These are phyloP conservation scores for Gambelia wislizenii DNA, from an alignment of 2,797 vertebrate species.

Conservation along the genomic window DNA sequence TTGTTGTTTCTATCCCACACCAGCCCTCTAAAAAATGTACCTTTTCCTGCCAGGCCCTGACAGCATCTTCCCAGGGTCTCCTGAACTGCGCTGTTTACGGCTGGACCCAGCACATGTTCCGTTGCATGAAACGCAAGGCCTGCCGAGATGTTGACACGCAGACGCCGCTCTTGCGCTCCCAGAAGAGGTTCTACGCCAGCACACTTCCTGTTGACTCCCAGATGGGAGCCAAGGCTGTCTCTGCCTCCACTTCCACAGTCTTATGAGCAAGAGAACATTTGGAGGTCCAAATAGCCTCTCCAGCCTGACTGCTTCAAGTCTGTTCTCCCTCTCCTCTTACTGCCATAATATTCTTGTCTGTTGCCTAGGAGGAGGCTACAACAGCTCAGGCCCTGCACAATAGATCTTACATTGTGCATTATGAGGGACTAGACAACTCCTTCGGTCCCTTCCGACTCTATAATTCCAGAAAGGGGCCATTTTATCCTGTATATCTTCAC, in stretches of 20 bases:
- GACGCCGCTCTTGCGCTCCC: constrained; percentile 89
- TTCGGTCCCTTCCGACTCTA: background rate
- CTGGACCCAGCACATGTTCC: constrained; percentile 84
- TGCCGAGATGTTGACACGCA: constrained; percentile 86
- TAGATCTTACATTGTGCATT: too few species aligned
- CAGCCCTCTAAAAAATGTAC: too few species aligned
- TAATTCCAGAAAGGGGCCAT: background rate
- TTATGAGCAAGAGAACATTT: constrained; percentile 62
- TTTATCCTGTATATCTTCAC: background rate
- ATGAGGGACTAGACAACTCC: fast-evolving
- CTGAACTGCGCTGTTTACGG: constrained; percentile 89
- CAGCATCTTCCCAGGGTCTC: constrained; percentile 90
- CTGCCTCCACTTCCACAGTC: constrained; percentile 62
- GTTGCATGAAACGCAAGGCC: constrained; percentile 71
- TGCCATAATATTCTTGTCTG: background rate
- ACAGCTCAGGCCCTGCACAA: background rate
- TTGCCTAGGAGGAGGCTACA: fast-evolving
- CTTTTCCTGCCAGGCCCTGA: constrained; percentile 82
- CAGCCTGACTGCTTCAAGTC: background rate
- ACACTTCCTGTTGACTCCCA: constrained; percentile 25
- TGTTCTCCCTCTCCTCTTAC: too few species aligned
- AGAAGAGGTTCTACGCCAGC: constrained; percentile 85
- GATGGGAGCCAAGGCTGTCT: constrained; percentile 26
- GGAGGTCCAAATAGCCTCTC: too few species aligned
- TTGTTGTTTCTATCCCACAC: too few species aligned